Evolutionary conservation across 1,140 invertebrate species (phyloP).

Genomic region (Cepaea nemoralis): DNA sequence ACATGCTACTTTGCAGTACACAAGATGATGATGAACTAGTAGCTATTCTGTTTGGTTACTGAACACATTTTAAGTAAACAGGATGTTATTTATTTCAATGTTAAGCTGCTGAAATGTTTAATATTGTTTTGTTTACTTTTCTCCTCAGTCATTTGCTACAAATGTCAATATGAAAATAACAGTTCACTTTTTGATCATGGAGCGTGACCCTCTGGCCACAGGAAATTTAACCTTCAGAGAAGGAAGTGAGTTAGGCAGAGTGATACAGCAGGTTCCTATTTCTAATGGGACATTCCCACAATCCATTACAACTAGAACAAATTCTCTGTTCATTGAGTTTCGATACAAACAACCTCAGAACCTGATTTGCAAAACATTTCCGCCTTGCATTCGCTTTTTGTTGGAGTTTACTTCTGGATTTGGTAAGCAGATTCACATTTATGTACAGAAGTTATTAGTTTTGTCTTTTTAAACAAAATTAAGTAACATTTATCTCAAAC

Average conservation of each 20-base stretch:
- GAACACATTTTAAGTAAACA: no score
- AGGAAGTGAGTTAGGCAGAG: constrained; percentile 13
- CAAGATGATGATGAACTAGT: no score
- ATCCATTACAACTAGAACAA: constrained; percentile 59
- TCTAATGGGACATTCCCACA: constrained; percentile 67
- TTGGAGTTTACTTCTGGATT: constrained; percentile 53
- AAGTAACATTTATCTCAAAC: no score
- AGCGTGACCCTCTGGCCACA: constrained; percentile 59
- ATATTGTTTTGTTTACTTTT: no score
- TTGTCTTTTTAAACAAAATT: no score
- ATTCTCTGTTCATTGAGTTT: constrained; percentile 55
- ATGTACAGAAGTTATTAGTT: no score
- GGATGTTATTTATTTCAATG: no score
- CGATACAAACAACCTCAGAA: constrained; percentile 47
- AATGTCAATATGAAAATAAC: constrained; percentile 53
- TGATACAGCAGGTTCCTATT: constrained; percentile 48
- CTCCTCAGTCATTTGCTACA: constrained; percentile 56
- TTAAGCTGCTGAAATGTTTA: no score
- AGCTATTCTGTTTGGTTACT: no score
- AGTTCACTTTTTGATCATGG: constrained; percentile 66
- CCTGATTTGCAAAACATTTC: constrained; percentile 53
- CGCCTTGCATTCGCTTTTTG: constrained; percentile 64
- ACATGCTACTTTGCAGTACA: no score
- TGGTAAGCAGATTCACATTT: constrained; percentile 50
- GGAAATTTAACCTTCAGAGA: constrained; percentile 61